Base-by-base conservation (phyloP, 1,140 invertebrate genomes). In the Chrysoperla carnea region DNA sequence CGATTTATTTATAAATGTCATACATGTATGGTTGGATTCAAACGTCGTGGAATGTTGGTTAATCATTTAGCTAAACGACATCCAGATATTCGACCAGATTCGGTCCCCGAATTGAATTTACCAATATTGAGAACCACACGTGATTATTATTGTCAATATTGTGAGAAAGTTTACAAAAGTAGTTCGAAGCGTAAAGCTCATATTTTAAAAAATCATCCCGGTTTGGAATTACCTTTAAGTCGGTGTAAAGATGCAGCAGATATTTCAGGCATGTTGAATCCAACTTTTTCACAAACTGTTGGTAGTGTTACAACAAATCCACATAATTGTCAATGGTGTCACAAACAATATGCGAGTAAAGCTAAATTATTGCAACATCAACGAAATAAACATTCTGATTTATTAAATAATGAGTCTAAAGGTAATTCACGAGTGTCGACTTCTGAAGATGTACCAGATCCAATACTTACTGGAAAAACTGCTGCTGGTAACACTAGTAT, bases 61-160 rank as follows among this genome's bases (percentile, higher is more conserved):
- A 89, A 90, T 62, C 85, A 89, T 62, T 64, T 88, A 41, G 82
- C 81, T n/a, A 85, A 84, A 55, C 61, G 81, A 36, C 84, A 89
- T 64, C 84, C 84, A 1, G 80, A 84, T 45, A 71, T 85, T 7
- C 69, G 70, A 38, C 74, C 75, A 1, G 75, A 82, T 44, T 73
- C 76, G 6, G 78, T 90, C 4, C 83, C 83, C 5, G 84, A 88
- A 62, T 66, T 90, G 11, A 86, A 83, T 57, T 61, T 84, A 42
- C 85, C 85, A 1, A 87, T 90, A 49, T 59, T 85, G 13, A 71
- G 81, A 52, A 75, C 80, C n/a, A 81, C 78, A 8, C 68, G 76
- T 36, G 80, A 85, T 59, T 90, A 84, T 61, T 85, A 76, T 60
- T 90, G 85, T 59, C 79, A 83, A 52, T 84, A 88, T 56, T 90